These are phyloP conservation scores for Drosophila miranda DNA, from an alignment of 1,140 invertebrate genomes.

Conservation along the genomic window DNA sequence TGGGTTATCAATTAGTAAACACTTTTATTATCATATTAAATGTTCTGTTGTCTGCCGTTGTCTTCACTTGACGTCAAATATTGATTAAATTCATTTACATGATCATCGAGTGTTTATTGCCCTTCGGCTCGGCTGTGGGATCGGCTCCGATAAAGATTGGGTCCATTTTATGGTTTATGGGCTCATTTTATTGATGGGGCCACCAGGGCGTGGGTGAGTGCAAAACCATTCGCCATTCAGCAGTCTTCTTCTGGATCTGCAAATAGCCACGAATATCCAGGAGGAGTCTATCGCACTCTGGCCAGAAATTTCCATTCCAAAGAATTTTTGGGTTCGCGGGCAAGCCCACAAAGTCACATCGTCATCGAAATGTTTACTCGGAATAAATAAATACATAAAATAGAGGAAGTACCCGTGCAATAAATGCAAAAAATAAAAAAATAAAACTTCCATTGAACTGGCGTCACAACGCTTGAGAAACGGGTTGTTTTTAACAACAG, in stretches of 20 bases:
- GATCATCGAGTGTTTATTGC: constrained; percentile 55
- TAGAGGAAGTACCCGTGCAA: constrained; percentile 53
- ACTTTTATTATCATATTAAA: constrained; percentile 72
- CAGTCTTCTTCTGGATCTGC: too few relatives aligned
- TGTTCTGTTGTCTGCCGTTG: constrained; percentile 63
- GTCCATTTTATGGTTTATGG: constrained; percentile 37
- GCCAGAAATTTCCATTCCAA: constrained; percentile 63
- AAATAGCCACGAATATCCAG: too few relatives aligned
- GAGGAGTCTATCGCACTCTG: constrained; percentile 5
- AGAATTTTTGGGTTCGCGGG: constrained; percentile 20
- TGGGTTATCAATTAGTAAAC: constrained; percentile 63
- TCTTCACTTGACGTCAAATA: constrained; percentile 62
- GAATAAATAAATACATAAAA: constrained; percentile 66
- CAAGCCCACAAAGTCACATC: constrained; percentile 64
- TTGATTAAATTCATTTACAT: constrained; percentile 65
- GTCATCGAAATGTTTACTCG: constrained; percentile 73
- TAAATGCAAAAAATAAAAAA: constrained; percentile 55
- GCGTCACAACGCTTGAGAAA: constrained; percentile 50
- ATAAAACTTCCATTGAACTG: constrained; percentile 51
- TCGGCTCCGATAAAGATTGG: constrained; percentile 35
- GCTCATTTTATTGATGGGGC: not conserved
- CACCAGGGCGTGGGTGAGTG: constrained; percentile 10
- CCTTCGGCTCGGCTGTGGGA: constrained; percentile 14
- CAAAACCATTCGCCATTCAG: constrained; percentile 11
- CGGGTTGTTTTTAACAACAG: constrained; percentile 23